A percentile compares a stretch with the other conserved stretches of the same genome.
Evolutionary conservation across 2,113 vertebrate genomes (phyloP).

Genomic region (Tachysurus vachellii): DNA sequence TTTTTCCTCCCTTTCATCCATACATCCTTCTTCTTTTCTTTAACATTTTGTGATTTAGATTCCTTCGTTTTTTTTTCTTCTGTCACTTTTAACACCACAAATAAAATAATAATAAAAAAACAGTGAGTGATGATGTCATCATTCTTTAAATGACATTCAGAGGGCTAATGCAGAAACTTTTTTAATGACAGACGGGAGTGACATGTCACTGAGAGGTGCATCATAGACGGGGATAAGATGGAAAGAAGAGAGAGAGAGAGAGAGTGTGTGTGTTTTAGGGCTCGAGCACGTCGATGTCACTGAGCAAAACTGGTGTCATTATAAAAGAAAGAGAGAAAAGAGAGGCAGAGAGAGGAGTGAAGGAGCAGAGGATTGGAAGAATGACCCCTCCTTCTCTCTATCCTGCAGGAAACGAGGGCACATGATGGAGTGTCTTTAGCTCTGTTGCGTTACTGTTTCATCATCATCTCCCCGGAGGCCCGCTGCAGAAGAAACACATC

Average conservation of each 20-base stretch:
- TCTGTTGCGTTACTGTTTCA: conserved; percentile 33
- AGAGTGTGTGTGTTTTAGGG: not conserved
- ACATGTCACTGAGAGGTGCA: not conserved
- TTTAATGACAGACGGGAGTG: too few species aligned
- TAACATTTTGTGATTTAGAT: too few species aligned
- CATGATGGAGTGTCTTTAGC: conserved; percentile 19
- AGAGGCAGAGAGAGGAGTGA: not conserved
- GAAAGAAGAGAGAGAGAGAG: conserved; percentile 17
- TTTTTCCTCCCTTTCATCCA: too few species aligned
- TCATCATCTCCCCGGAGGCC: conserved; percentile 27
- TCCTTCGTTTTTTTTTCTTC: too few species aligned
- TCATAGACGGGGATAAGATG: not conserved
- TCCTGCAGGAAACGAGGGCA: conserved; percentile 26
- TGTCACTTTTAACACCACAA: too few species aligned
- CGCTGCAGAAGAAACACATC: conserved; percentile 22
- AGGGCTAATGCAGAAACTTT: too few species aligned
- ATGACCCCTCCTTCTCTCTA: conserved; percentile 10
- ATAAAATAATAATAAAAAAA: too few species aligned
- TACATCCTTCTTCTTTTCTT: too few species aligned
- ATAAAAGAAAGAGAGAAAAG: not conserved
- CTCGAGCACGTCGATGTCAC: not conserved
- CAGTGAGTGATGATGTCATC: too few species aligned
- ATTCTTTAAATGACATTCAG: too few species aligned
- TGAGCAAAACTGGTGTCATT: conserved; percentile 14
- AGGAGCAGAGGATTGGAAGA: not conserved